Conservation (phyloP, 2,113 vertebrate species). For the Oriolus oriolus region DNA sequence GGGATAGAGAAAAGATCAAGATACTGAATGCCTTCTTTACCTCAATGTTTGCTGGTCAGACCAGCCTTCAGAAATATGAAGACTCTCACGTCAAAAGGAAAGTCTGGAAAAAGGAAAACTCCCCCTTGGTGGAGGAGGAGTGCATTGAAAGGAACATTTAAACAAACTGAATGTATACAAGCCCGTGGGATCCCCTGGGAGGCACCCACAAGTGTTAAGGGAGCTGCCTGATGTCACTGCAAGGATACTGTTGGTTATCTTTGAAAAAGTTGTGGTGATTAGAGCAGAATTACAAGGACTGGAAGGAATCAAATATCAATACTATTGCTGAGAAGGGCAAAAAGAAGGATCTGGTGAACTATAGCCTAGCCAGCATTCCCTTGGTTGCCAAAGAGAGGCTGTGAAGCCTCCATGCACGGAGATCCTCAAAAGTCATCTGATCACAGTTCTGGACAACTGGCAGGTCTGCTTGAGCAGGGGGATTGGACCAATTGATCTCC, state of each 20-base stretch:
- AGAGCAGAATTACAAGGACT: neutral
- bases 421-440: neutral
- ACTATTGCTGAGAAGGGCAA: neutral
- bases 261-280: neutral
- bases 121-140: neutral
- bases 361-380: fast-evolving
- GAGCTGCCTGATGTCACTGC: neutral
- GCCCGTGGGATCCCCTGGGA: neutral
- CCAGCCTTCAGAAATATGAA: neutral
- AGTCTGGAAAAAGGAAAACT: neutral
- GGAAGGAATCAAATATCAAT: neutral
- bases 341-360: neutral
- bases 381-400: neutral
- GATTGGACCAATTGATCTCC: neutral
- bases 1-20: neutral
- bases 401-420: neutral
- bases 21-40: neutral
- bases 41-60: neutral
- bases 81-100: neutral
- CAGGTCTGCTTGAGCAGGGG: neutral
- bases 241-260: neutral
- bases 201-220: neutral
- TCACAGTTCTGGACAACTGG: neutral
- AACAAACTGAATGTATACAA: neutral
- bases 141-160: neutral